These are phyloP conservation scores for Scaptomyza flava DNA, from an alignment of 2,888 invertebrate genomes.

Conservation along the genomic window DNA sequence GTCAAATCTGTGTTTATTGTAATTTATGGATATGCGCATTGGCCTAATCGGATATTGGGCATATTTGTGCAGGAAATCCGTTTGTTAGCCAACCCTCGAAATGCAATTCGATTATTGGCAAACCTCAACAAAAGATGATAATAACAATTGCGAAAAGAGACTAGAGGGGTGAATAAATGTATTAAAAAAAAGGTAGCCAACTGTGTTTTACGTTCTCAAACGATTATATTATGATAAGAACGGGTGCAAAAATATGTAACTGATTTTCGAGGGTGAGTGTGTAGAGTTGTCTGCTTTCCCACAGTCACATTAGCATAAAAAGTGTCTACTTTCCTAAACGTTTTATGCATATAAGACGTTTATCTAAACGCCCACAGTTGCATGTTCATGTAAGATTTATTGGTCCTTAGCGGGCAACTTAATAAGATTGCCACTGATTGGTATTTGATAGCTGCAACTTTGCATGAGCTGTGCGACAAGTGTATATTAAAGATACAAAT, in stretches of 20 bases:
- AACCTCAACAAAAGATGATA: slow-evolving; percentile 43
- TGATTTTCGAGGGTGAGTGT: slow-evolving; percentile 44
- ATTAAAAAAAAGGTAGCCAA: slow-evolving; percentile 59
- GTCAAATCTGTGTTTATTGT: slow-evolving; percentile 42
- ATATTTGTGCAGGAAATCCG: slow-evolving; percentile 71
- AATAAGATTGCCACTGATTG: slow-evolving; percentile 65
- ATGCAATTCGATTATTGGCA: slow-evolving; percentile 60
- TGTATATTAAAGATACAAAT: slow-evolving; percentile 35
- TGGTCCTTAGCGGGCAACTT: slow-evolving; percentile 42
- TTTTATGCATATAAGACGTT: slow-evolving; percentile 38
- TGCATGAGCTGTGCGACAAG: slow-evolving; percentile 37
- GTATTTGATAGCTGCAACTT: slow-evolving; percentile 61
- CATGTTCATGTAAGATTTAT: slow-evolving; percentile 55
- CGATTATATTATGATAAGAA: slow-evolving; percentile 14
- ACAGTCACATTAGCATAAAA: slow-evolving; percentile 35
- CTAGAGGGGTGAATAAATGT: slow-evolving; percentile 17
- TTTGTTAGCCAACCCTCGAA: slow-evolving; percentile 49
- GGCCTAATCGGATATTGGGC: slow-evolving; percentile 57
- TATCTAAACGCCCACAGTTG: slow-evolving; percentile 52
- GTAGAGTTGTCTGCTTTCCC: slow-evolving; percentile 16
- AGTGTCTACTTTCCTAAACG: slow-evolving; percentile 34
- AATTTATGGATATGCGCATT: slow-evolving; percentile 71
- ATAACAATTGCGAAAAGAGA: slow-evolving; percentile 37
- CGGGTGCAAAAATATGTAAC: slow-evolving; percentile 17
- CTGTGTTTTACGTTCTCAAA: slow-evolving; percentile 49